Evolutionary conservation across 2,888 invertebrate genomes (phyloP), one percentile per base, ranked within the genome.

Genomic region (Merodon equestris): DNA sequence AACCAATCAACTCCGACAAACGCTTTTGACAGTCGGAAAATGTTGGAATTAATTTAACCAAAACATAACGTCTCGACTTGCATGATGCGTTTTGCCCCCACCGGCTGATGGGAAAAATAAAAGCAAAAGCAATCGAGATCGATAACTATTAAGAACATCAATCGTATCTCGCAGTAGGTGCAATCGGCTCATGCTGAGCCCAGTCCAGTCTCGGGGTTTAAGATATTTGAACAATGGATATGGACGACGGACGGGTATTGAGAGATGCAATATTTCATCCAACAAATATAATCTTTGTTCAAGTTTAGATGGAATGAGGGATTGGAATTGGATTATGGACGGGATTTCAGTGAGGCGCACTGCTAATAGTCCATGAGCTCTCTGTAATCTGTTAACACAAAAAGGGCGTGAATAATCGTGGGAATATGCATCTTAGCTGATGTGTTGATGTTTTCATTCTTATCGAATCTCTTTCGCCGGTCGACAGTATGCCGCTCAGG

Each of bases 361-460:
- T 38, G 27, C 27, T 15, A 53, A 12, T 56, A 54, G 60, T 18
- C 50, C 53, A 15, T 66, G 73, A 67, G 74, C 64, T 57, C 27
- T 27, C 40, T n/a, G 40, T 79, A 79, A 79, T 79, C 79, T 79
- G 79, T 79, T 74, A 79, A 74, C 79, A 79, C 54, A 70, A 56
- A 72, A 79, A 74, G 79, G 79, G 79, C 79, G 79, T 79, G 74
- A 79, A 79, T 79, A 79, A 79, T 79, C 79, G 79, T 79, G 79
- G 79, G 79, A 79, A 79, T 66, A 73, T 34, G 79, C 68, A 53
- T 44, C 68, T 57, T 64, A 14, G 36, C 56, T 60, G 68, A 73
- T 73, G 63, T 68, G 79, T 61, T 74, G 79, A 74, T 79, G 64
- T 68, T 73, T 73, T 72, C 38, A 53, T 77, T 66, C 38, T 34